Evolutionary conservation across 2,797 vertebrate genomes (phyloP), one percentile per base, ranked within the genome.

Genomic region (Morus bassanus): DNA sequence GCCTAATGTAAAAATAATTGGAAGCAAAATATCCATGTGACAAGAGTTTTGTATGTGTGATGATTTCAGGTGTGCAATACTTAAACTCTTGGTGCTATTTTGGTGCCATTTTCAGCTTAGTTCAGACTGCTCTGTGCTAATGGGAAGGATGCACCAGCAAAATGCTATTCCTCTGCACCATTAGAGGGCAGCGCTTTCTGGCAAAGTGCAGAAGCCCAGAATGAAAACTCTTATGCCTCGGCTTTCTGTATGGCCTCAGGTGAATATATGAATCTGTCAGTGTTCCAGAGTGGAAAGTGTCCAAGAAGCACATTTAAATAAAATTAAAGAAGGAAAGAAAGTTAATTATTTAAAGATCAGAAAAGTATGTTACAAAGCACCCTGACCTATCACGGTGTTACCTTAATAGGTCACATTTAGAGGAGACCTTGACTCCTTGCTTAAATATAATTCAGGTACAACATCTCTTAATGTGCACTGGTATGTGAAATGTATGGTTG

Each of bases 281-380:
- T 68, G 9, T 92, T 94, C 25, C 35, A 63, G 33, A 80, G 27
- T 91, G 54, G 28, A 92, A 91, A 59, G 35, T 2, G 1, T 92
- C 78, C 50, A 78, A 88, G 50, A 86, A 84, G 31, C 25, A n/a
- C n/a, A 43, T 81, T 93, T 69, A 73, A 89, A 85, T 91, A 85
- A 87, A 95, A 83, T 27, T 65, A 24, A 83, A 85, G 19, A 27
- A 33, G 15, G 6, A 85, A 82, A 54, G 45, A 14, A 87, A 92
- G 33, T 91, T 89, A 88, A 88, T 96, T 89, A 65, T 80, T 82
- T 75, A 88, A 93, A 72, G 23, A 83, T 61, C 51, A 64, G 53
- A 72, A 77, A 87, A 93, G 4, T 76, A 6, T n/a, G n/a, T 87
- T 92, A 46, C 11, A 89, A 88, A 85, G 7, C 24, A 43, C 31